These are phyloP conservation scores for Petrocephalus zakoni DNA, from an alignment of 2,113 vertebrate genomes.

Conservation along the genomic window DNA sequence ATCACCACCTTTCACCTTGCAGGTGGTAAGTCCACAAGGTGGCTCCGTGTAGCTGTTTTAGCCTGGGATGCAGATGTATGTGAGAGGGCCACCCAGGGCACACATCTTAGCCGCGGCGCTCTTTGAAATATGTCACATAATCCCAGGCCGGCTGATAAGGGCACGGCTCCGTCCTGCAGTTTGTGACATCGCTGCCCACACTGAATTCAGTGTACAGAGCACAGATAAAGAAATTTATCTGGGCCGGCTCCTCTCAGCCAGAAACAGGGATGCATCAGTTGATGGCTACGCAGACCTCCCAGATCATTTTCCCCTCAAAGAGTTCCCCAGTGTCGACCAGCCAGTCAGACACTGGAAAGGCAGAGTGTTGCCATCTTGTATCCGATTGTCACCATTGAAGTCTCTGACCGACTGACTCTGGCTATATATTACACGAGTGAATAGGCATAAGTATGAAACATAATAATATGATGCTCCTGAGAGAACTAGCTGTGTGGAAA, in stretches of 20 bases:
- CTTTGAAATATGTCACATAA: constrained; percentile 10
- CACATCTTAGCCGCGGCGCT: neutral
- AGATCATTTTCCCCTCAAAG: neutral
- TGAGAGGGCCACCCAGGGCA: neutral
- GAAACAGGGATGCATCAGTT: neutral
- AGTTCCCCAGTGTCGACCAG: neutral
- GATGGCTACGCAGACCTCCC: neutral
- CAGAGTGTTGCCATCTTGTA: neutral
- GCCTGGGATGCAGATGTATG: neutral
- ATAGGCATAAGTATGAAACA: neutral
- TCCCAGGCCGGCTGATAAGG: neutral
- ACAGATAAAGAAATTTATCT: neutral
- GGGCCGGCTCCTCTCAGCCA: neutral
- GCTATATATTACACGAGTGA: neutral
- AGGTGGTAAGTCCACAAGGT: neutral
- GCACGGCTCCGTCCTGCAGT: neutral
- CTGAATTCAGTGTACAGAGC: neutral
- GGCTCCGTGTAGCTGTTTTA: neutral
- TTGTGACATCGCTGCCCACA: neutral
- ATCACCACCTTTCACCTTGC: neutral
- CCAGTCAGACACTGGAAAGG: neutral
- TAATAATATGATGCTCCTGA: no score
- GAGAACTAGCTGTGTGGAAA: neutral
- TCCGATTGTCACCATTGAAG: constrained; percentile 19
- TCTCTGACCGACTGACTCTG: neutral